Evolutionary conservation across 2,113 vertebrate genomes (phyloP).

Genomic region (Embiotoca jacksoni): DNA sequence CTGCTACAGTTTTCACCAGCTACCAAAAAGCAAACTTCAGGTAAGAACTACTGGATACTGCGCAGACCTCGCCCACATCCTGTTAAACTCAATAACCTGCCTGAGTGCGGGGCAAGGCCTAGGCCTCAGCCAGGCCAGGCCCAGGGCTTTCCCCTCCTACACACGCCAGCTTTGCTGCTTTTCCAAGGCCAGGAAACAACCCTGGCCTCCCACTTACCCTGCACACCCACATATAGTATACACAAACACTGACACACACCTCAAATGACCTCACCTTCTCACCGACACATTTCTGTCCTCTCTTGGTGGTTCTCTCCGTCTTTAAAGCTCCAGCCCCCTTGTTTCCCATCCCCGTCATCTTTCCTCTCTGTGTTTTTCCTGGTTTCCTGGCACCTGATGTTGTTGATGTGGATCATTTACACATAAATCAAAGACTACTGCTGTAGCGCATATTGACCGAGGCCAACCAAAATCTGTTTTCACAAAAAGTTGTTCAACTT

Average conservation of each 20-base stretch:
- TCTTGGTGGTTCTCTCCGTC: conserved; percentile 9
- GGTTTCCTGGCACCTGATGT: neutral
- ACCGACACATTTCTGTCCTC: conserved; percentile 24
- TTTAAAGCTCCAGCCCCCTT: conserved; percentile 8
- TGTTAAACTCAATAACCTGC: conserved; percentile 55
- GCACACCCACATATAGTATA: conserved; percentile 40
- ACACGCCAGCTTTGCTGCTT: conserved; percentile 60
- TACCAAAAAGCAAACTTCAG: conserved; percentile 10
- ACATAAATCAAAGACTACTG: neutral
- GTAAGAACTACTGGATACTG: neutral
- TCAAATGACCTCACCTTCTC: conserved; percentile 41
- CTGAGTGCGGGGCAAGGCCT: conserved; percentile 16
- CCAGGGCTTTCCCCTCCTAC: conserved; percentile 75
- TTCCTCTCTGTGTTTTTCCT: conserved; percentile 18
- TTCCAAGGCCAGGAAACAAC: conserved; percentile 61
- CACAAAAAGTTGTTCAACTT: neutral
- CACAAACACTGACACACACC: conserved; percentile 50
- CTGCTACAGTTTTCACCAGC: neutral
- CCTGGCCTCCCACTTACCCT: conserved; percentile 41
- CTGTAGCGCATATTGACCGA: neutral
- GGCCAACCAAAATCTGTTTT: neutral
- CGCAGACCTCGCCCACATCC: conserved; percentile 31
- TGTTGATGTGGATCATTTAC: neutral
- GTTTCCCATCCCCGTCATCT: conserved; percentile 8
- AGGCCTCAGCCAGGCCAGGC: conserved; percentile 30